phyloP scores from a whole-genome alignment of 2,113 vertebrate species.

The Meriones unguiculatus region DNA sequence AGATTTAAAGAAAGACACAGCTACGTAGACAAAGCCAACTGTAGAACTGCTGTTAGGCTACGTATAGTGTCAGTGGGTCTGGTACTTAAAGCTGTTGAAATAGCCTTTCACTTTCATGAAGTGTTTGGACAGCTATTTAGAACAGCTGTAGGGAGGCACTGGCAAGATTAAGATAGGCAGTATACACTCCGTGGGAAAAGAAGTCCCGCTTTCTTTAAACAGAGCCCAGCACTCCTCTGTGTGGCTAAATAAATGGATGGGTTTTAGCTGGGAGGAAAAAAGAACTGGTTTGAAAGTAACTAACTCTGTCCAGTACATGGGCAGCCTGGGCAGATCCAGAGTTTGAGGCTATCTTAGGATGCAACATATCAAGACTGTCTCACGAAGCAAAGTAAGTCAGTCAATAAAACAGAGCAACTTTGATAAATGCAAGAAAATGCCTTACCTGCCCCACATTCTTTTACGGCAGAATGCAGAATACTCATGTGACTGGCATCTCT shows the following conservation, averaged over 20 bases:
- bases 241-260: not conserved
- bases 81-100: not conserved
- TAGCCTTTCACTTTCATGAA: not conserved
- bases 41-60: not conserved
- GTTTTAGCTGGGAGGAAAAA: not conserved
- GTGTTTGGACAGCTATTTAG: not conserved
- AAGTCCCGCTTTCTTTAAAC: not conserved
- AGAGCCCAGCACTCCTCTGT: not conserved
- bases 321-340: not conserved
- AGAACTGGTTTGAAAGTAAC: not conserved
- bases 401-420: not conserved
- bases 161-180: not conserved
- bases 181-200: not conserved
- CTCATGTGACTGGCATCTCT: not conserved
- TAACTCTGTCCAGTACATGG: not conserved
- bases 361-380: not conserved
- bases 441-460: not conserved
- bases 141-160: not conserved
- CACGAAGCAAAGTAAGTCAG: not conserved
- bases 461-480: not conserved
- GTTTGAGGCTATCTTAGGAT: not conserved
- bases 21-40: not conserved
- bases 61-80: fast-evolving
- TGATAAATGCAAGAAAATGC: not conserved
- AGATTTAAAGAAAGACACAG: not conserved